These are phyloP conservation scores for Nothura maculosa DNA, from an alignment of 2,797 vertebrate genomes.

Conservation along the genomic window DNA sequence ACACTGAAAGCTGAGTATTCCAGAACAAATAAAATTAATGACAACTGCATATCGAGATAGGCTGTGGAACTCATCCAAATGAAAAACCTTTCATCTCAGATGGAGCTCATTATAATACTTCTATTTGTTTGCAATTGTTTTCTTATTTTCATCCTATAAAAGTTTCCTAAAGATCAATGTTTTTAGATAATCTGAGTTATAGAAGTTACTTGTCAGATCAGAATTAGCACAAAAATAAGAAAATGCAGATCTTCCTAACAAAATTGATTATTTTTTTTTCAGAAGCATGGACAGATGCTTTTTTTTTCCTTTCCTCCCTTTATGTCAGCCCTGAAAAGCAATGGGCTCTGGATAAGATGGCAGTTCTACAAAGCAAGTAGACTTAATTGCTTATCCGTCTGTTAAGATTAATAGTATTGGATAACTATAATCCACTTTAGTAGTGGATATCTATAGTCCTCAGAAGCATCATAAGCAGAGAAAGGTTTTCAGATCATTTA, in stretches of 20 bases:
- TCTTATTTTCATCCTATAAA: neutral
- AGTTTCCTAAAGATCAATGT: neutral
- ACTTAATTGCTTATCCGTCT: too few relatives aligned
- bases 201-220: neutral
- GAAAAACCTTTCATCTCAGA: neutral
- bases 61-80: neutral
- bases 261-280: neutral
- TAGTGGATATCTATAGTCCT: too few relatives aligned
- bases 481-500: too few relatives aligned
- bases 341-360: too few relatives aligned
- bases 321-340: too few relatives aligned
- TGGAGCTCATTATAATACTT: neutral
- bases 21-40: neutral
- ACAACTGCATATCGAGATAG: neutral
- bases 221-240: neutral
- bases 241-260: neutral
- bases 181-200: neutral
- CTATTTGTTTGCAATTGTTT: neutral
- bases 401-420: too few relatives aligned
- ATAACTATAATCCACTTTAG: too few relatives aligned
- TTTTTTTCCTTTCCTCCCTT: too few relatives aligned
- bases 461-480: too few relatives aligned
- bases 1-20: neutral
- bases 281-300: rapidly evolving
- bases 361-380: too few relatives aligned